A percentile compares a stretch with the other conserved stretches of the same genome.
These are phyloP conservation scores for Camponotus fellah DNA, from an alignment of 2,888 invertebrate species.

Conservation along the genomic window DNA sequence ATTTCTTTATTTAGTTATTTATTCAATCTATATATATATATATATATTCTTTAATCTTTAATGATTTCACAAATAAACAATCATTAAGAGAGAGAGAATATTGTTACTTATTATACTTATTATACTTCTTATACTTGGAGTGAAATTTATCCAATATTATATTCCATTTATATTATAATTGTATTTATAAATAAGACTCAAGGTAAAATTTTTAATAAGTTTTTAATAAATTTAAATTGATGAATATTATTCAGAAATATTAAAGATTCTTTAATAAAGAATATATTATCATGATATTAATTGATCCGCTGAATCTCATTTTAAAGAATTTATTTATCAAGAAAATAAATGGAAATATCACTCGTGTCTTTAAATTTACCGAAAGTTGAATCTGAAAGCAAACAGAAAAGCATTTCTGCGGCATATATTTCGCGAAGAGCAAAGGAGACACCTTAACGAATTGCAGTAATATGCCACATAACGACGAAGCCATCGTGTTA, in stretches of 20 bases:
- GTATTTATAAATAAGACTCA: slow-evolving; percentile 1
- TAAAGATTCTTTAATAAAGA: neutral
- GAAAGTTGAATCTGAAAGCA: slow-evolving; percentile 20
- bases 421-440: slow-evolving; percentile 1
- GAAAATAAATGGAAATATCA: neutral
- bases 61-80: neutral
- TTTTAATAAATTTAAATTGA: neutral
- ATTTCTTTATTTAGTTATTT: no score
- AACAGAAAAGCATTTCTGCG: slow-evolving; percentile 20
- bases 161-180: neutral
- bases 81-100: neutral
- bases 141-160: neutral
- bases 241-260: neutral
- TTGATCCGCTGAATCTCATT: neutral
- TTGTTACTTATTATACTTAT: neutral
- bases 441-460: slow-evolving; percentile 22
- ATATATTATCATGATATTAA: neutral
- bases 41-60: neutral
- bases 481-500: slow-evolving; percentile 62
- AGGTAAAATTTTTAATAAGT: neutral
- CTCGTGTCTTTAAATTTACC: neutral
- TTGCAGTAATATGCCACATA: slow-evolving; percentile 54
- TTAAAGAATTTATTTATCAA: neutral
- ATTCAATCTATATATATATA: neutral
- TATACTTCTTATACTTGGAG: neutral